Evolutionary conservation across 2,113 vertebrate genomes (phyloP).

Genomic region (Pavo muticus): DNA sequence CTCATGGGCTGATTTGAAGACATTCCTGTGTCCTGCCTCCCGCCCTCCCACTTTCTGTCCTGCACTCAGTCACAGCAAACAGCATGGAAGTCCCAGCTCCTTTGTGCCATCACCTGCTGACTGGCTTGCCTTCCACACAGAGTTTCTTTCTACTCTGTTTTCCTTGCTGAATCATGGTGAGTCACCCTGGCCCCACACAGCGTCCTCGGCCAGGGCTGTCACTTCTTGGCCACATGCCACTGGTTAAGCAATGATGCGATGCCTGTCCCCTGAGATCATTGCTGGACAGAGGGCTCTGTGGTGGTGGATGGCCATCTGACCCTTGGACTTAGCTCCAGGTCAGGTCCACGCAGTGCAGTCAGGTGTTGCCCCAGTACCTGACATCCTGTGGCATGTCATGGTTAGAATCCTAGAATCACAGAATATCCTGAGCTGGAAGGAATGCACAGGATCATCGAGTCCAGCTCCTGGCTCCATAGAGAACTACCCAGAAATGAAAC

Average conservation of each 20-base stretch:
- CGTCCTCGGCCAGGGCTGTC: accelerated
- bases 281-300: neutral
- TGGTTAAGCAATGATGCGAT: neutral
- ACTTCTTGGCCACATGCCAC: neutral
- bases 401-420: neutral
- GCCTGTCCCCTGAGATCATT: neutral
- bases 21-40: neutral
- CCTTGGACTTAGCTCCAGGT: neutral
- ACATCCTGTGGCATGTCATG: neutral
- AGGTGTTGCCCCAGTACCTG: neutral
- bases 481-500: neutral
- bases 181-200: accelerated
- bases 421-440: neutral
- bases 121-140: neutral
- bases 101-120: accelerated
- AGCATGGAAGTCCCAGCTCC: accelerated
- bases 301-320: neutral
- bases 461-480: neutral
- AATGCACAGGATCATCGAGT: neutral
- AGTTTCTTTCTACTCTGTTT: neutral
- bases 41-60: neutral
- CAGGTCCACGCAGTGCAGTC: accelerated
- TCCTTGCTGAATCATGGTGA: neutral
- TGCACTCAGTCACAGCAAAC: neutral
- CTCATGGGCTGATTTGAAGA: neutral